Base-by-base conservation (phyloP, 1,140 invertebrate species). In the Lanistes nyassanus region DNA sequence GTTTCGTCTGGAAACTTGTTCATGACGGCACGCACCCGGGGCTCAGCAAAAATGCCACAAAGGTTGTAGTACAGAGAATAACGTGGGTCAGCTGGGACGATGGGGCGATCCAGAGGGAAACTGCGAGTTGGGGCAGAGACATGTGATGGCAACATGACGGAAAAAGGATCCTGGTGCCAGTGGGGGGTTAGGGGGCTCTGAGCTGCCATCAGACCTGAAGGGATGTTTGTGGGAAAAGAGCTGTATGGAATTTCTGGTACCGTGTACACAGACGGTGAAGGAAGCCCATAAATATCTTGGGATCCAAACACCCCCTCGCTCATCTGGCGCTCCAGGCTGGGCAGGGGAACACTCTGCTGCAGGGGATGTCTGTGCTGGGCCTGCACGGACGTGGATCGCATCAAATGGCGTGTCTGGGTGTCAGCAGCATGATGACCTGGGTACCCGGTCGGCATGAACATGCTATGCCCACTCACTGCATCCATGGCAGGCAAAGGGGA, bases 1-100 rank as follows among this genome's bases (percentile, higher is more conserved):
- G 93, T 95, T 87, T 97, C 95, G 42, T 95, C 93, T 0, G 96
- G 96, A 89, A 95, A 94, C 60, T 94, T 86, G 66, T 93, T 92
- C 94, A 98, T 95, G 0, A 94, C 95, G 39, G 93, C 92, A 36
- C 92, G 92, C 0, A 98, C 96, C 86, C 96, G 94, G 75, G 95
- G 93, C 84, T 96, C 94, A 0, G 96, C 95, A 87, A 98, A 98
- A 53, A 97, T 93, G 53, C 93, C 94, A 16, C 94, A 92, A 42
- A 98, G 89, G 86, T 97, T 95, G 88, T 95, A 96, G 83, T 95
- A 95, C 75, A 96, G 88, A 76, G 93, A 91, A 36, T 93, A 91
- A 6, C 95, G 91, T 5, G 93, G 92, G 75, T 95, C 94, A 47
- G 93, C 92, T 13, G 80, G 74, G 90, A 60, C 37, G 36, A 85